Evolutionary conservation across 2,888 invertebrate species (phyloP).

Genomic region (Euplagia quadripunctaria): DNA sequence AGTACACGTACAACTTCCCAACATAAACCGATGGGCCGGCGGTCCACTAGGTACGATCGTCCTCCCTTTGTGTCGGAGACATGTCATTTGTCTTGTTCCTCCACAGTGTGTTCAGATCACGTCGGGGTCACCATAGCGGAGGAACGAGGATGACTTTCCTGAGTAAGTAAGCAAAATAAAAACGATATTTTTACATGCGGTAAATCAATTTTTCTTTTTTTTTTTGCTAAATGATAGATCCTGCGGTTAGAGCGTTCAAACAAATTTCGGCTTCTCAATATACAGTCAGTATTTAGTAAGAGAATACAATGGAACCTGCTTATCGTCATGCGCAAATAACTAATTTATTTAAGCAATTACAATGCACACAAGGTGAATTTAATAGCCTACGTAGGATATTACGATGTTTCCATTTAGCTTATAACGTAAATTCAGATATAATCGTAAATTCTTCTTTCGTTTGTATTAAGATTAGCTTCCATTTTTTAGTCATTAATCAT

Average conservation of each 20-base stretch:
- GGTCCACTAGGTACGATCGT: background rate
- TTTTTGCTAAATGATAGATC: background rate
- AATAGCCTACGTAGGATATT: constrained; percentile 5
- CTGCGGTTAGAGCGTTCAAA: background rate
- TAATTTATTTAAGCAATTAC: background rate
- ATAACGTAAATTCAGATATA: background rate
- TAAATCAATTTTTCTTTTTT: too few species aligned
- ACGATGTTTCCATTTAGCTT: background rate
- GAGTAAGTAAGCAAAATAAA: too few species aligned
- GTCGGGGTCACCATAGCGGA: background rate
- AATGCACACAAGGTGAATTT: background rate
- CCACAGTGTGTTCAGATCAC: background rate
- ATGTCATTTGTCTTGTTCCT: background rate
- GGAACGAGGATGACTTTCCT: background rate
- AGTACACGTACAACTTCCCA: background rate
- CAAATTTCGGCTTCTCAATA: background rate
- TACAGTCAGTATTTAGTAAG: background rate
- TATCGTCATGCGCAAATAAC: background rate
- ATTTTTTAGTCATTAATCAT: background rate
- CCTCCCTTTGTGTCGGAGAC: background rate
- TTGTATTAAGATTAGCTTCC: background rate
- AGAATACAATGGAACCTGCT: background rate
- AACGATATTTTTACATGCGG: too few species aligned
- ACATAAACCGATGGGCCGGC: background rate
- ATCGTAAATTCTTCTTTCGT: background rate